phyloP scores from a whole-genome alignment of 2,797 vertebrate genomes.

The Chrysolophus pictus region DNA sequence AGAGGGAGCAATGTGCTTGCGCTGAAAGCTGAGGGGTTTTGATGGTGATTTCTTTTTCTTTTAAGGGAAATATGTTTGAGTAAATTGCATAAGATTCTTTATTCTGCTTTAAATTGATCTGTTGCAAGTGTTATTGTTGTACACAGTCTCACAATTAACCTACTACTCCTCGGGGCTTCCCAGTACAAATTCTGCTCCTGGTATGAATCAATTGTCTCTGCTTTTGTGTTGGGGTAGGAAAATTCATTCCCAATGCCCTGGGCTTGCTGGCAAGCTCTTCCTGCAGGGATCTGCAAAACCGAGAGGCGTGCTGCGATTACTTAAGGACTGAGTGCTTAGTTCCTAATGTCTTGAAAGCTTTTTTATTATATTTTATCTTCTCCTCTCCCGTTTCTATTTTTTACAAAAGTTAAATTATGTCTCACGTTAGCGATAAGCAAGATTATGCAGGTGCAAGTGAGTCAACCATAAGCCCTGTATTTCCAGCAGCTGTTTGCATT shows the following conservation, averaged over 20 bases:
- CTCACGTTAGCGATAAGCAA: fast-evolving
- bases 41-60: not conserved
- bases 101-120: slow-evolving; percentile 51
- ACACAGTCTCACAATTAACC: slow-evolving; percentile 37
- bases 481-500: not conserved
- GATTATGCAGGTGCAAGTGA: not conserved
- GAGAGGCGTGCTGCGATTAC: not conserved
- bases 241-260: not conserved
- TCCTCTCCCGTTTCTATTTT: not conserved
- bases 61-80: not conserved
- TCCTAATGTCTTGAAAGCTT: not conserved
- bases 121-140: slow-evolving; percentile 37
- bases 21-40: not conserved
- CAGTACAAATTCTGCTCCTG: not conserved
- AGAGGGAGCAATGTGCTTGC: not conserved
- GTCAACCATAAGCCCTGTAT: not conserved
- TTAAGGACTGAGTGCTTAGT: not conserved
- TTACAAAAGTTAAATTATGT: not conserved
- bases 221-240: not conserved
- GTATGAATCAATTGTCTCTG: slow-evolving; percentile 28
- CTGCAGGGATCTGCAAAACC: not conserved
- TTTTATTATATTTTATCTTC: not conserved
- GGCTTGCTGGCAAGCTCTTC: not conserved
- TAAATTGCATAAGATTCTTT: slow-evolving; percentile 2
- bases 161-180: slow-evolving; percentile 29